Evolutionary conservation across 2,888 invertebrate genomes (phyloP).

Genomic region (Pelosia muscerda): DNA sequence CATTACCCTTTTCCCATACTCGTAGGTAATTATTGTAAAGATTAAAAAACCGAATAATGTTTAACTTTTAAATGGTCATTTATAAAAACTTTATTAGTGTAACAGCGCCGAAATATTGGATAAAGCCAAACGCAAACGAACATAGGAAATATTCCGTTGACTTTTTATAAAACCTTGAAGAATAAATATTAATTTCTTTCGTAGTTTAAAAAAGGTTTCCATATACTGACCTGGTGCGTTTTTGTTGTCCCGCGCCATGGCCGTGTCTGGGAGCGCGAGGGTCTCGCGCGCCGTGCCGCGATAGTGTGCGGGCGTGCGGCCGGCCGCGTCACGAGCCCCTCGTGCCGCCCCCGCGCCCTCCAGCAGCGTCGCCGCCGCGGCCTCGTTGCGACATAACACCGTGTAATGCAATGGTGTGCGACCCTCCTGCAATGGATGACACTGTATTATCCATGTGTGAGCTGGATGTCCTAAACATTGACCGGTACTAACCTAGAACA

Average conservation of each 20-base stretch:
- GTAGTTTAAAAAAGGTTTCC: not conserved
- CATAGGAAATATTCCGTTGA: too few relatives aligned
- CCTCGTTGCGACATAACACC: slow-evolving; percentile 91
- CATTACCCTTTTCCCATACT: too few relatives aligned
- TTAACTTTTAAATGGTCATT: too few relatives aligned
- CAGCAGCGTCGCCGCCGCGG: slow-evolving; percentile 91
- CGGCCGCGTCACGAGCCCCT: slow-evolving; percentile 92
- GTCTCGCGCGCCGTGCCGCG: slow-evolving; percentile 72
- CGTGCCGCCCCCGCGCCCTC: slow-evolving; percentile 94
- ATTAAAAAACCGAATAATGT: rapidly evolving
- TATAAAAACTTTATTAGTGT: too few relatives aligned
- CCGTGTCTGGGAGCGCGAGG: slow-evolving; percentile 69
- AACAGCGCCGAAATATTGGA: too few relatives aligned
- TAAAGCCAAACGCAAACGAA: too few relatives aligned
- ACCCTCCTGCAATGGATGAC: slow-evolving; percentile 65
- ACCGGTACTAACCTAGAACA: slow-evolving; percentile 6
- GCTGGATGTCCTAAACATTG: slow-evolving; percentile 3
- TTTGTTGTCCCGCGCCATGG: slow-evolving; percentile 70
- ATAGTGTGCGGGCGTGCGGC: slow-evolving; percentile 79
- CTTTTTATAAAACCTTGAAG: too few relatives aligned
- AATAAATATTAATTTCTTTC: too few relatives aligned
- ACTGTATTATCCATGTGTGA: not conserved
- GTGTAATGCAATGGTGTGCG: slow-evolving; percentile 95
- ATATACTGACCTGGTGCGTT: slow-evolving; percentile 71
- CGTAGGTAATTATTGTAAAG: not conserved